Evolutionary conservation across 2,888 invertebrate species (phyloP).

Genomic region (Seira musarum): DNA sequence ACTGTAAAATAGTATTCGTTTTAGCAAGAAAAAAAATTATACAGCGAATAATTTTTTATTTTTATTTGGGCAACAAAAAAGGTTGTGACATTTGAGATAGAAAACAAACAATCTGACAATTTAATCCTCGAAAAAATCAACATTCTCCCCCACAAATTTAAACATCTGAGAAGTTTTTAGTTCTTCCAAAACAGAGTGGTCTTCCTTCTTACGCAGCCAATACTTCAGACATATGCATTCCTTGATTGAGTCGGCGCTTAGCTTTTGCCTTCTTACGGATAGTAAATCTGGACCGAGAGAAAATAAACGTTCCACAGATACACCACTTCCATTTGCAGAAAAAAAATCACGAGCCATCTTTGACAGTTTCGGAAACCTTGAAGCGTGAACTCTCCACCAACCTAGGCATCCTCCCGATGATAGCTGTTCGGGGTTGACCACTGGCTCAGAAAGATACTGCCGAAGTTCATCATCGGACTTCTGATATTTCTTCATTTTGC

Average conservation of each 20-base stretch:
- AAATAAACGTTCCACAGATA: slow-evolving; percentile 8
- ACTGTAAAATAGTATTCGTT: no score
- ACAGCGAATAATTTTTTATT: no score
- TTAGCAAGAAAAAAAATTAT: no score
- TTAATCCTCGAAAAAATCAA: no score
- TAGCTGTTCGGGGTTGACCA: neutral
- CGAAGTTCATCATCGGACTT: neutral
- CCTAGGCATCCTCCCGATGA: neutral
- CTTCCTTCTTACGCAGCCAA: no score
- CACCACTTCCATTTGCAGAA: neutral
- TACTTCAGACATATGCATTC: neutral
- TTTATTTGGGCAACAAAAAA: no score
- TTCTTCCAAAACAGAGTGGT: no score
- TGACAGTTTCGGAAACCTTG: neutral
- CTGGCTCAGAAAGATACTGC: neutral
- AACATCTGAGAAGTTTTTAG: no score
- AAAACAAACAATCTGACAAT: no score
- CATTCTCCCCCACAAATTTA: no score
- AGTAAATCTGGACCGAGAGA: slow-evolving; percentile 12
- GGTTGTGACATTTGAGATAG: no score
- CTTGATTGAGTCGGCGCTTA: neutral
- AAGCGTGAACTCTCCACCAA: neutral
- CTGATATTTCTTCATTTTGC: slow-evolving; percentile 1
- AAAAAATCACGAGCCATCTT: neutral
- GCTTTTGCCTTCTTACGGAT: neutral